These are phyloP conservation scores for Heliconius congener DNA, from an alignment of 1,140 invertebrate genomes.

Conservation along the genomic window DNA sequence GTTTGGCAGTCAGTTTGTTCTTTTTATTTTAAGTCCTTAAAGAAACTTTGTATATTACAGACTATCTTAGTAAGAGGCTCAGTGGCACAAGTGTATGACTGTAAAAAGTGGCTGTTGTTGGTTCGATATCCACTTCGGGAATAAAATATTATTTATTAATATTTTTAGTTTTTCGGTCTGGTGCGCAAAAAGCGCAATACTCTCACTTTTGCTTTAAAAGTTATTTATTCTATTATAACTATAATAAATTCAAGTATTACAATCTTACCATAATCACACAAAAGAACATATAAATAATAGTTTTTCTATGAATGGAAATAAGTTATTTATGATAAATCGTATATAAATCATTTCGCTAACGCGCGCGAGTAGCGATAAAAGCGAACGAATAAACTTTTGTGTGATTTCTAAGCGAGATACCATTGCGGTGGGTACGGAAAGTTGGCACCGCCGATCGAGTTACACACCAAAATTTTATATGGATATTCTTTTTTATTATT, in stretches of 20 bases:
- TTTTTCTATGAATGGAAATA: constrained; percentile 67
- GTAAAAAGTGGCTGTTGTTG: too few relatives aligned
- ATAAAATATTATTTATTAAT: too few relatives aligned
- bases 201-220: too few relatives aligned
- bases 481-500: neutral
- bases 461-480: neutral
- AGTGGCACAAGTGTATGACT: too few relatives aligned
- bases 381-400: constrained; percentile 76
- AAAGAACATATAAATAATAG: constrained; percentile 50
- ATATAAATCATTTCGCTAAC: constrained; percentile 80
- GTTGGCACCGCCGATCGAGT: constrained; percentile 39
- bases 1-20: too few relatives aligned
- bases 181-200: too few relatives aligned
- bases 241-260: neutral
- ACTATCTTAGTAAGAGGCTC: too few relatives aligned
- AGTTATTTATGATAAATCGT: constrained; percentile 79
- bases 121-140: too few relatives aligned
- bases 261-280: constrained; percentile 9
- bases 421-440: constrained; percentile 45
- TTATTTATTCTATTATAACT: neutral
- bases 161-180: too few relatives aligned
- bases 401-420: constrained; percentile 74
- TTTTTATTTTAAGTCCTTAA: too few relatives aligned
- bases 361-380: constrained; percentile 72
- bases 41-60: too few relatives aligned